A percentile compares a stretch with the other conserved stretches of the same genome.
Evolutionary conservation across 2,113 vertebrate species (phyloP).

Genomic region (Pluvialis apricaria): DNA sequence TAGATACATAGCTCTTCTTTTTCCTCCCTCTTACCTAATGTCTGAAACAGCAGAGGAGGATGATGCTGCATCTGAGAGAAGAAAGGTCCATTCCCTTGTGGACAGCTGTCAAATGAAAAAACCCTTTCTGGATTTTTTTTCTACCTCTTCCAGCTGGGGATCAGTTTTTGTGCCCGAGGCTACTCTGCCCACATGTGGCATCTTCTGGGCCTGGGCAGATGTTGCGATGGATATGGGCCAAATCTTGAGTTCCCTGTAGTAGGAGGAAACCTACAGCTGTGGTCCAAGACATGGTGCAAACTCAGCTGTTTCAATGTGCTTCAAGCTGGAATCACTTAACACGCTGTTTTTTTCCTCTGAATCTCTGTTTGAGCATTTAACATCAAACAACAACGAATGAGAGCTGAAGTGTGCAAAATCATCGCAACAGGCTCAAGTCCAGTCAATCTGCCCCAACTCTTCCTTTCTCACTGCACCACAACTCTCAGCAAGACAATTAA

Average conservation of each 20-base stretch:
- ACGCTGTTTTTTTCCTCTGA: accelerated
- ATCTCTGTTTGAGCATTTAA: background rate
- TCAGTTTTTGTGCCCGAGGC: background rate
- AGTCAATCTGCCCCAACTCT: background rate
- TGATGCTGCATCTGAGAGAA: background rate
- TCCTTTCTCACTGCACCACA: background rate
- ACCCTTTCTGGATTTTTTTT: background rate
- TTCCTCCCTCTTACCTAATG: background rate
- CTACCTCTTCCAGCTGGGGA: background rate
- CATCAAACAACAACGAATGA: background rate
- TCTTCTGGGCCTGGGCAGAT: background rate
- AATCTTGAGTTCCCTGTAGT: background rate
- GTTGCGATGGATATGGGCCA: background rate
- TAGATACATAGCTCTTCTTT: background rate
- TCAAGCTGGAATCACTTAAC: conserved; percentile 8
- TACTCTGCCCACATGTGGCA: background rate
- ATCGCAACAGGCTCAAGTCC: background rate
- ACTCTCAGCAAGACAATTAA: background rate
- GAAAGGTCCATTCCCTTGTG: background rate
- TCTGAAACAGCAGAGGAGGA: background rate
- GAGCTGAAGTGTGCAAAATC: background rate
- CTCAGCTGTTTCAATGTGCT: background rate
- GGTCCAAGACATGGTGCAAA: background rate
- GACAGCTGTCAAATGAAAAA: background rate
- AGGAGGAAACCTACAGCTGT: background rate